Conservation (phyloP, 2,113 vertebrate species). For the Platycercus adscitus region DNA sequence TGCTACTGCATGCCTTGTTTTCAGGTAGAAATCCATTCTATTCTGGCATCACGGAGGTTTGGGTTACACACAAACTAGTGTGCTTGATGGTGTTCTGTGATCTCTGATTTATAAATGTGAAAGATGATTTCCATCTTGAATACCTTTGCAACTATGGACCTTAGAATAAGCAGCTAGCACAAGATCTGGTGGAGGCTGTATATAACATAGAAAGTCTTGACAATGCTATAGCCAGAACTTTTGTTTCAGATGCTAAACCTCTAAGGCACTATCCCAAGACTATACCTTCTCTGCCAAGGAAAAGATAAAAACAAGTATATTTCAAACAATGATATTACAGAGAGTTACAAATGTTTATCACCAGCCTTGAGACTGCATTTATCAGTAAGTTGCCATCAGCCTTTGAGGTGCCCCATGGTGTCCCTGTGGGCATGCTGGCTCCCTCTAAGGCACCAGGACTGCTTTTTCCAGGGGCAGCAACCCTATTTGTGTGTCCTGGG, state of each 20-base stretch:
- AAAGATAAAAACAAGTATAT: neutral
- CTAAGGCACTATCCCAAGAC: neutral
- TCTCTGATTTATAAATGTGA: neutral
- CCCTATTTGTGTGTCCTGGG: neutral
- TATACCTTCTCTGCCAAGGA: neutral
- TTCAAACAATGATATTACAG: neutral
- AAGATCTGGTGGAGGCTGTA: neutral
- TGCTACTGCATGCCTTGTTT: neutral
- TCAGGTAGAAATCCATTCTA: neutral
- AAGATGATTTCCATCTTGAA: neutral
- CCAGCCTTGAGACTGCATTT: neutral
- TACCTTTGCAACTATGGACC: neutral
- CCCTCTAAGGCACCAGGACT: neutral
- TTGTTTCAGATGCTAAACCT: neutral
- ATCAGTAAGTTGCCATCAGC: neutral
- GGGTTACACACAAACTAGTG: neutral
- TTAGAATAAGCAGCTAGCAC: neutral
- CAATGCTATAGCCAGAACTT: neutral
- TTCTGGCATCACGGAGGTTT: neutral
- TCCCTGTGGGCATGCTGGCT: neutral
- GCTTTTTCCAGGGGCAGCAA: neutral
- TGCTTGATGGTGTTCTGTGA: neutral
- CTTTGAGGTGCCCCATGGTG: neutral
- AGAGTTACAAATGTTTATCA: constrained; percentile 3
- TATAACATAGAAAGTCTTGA: neutral